Conservation (phyloP, 2,888 invertebrate genomes). For the Hypena proboscidalis region DNA sequence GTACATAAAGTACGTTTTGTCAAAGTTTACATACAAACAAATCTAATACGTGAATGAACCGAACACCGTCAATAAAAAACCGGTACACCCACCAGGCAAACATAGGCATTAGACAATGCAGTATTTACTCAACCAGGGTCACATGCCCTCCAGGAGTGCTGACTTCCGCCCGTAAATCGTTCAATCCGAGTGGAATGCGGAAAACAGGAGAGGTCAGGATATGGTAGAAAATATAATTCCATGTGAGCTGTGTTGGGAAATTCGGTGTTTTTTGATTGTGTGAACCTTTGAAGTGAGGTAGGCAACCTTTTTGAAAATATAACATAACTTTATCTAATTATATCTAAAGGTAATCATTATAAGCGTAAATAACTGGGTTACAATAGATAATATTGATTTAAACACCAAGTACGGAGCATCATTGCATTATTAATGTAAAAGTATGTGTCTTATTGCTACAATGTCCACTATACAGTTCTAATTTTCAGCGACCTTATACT, state of each 20-base stretch:
- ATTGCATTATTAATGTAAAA: too few species aligned
- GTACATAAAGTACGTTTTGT: too few species aligned
- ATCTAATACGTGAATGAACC: conserved; percentile 49
- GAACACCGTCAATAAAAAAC: conserved; percentile 57
- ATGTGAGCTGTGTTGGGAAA: conserved; percentile 64
- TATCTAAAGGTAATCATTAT: too few species aligned
- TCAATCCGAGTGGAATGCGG: conserved; percentile 39
- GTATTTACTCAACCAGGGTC: conserved; percentile 59
- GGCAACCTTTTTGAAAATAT: conserved; percentile 21
- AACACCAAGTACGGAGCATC: too few species aligned
- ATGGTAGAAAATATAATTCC: conserved; percentile 43
- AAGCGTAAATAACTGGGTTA: too few species aligned
- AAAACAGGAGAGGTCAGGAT: conserved; percentile 39
- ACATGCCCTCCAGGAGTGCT: conserved; percentile 44
- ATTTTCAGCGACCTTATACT: too few species aligned
- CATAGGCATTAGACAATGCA: conserved; percentile 71
- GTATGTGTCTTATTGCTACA: too few species aligned
- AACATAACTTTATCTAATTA: too few species aligned
- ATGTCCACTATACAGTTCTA: too few species aligned
- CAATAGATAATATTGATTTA: too few species aligned
- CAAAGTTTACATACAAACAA: conserved; percentile 29
- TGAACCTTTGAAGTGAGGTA: conserved; percentile 49
- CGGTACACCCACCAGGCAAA: conserved; percentile 69
- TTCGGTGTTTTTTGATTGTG: conserved; percentile 59
- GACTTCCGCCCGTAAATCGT: conserved; percentile 35